phyloP scores from a whole-genome alignment of 2,797 vertebrate genomes.

The Megaceryle alcyon region DNA sequence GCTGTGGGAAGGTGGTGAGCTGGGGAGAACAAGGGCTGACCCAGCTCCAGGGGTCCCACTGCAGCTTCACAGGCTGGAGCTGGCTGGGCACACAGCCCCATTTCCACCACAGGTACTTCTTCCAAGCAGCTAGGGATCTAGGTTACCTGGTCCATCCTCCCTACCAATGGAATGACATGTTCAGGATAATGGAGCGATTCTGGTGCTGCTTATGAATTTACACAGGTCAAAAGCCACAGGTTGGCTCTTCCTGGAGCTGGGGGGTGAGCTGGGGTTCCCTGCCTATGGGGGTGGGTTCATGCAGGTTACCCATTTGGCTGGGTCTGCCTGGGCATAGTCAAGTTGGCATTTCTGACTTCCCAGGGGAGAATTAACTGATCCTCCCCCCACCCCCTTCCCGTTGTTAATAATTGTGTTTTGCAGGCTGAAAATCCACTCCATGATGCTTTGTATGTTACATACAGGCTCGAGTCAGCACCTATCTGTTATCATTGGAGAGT shows the following conservation, averaged over 20 bases:
- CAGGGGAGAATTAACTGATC: not conserved
- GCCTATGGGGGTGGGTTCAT: rapidly evolving
- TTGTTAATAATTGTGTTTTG: not conserved
- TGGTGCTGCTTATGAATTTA: not conserved
- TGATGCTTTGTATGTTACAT: rapidly evolving
- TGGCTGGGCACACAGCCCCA: rapidly evolving
- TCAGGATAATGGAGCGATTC: not conserved
- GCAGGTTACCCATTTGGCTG: no score
- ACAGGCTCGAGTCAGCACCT: not conserved
- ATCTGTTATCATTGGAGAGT: not conserved
- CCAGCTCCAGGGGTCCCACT: not conserved
- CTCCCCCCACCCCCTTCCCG: not conserved
- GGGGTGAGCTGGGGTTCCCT: not conserved
- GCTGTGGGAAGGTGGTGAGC: not conserved
- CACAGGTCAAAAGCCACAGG: rapidly evolving
- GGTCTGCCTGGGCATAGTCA: not conserved
- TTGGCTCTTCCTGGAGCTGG: not conserved
- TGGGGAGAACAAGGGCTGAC: not conserved
- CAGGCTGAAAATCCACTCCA: not conserved
- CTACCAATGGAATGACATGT: rapidly evolving
- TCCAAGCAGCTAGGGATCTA: not conserved
- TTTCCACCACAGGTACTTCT: not conserved
- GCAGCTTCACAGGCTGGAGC: not conserved
- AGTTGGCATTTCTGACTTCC: not conserved
- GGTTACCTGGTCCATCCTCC: not conserved